These are phyloP conservation scores for Drosophila truncata DNA, from an alignment of 1,140 invertebrate genomes.

Conservation along the genomic window DNA sequence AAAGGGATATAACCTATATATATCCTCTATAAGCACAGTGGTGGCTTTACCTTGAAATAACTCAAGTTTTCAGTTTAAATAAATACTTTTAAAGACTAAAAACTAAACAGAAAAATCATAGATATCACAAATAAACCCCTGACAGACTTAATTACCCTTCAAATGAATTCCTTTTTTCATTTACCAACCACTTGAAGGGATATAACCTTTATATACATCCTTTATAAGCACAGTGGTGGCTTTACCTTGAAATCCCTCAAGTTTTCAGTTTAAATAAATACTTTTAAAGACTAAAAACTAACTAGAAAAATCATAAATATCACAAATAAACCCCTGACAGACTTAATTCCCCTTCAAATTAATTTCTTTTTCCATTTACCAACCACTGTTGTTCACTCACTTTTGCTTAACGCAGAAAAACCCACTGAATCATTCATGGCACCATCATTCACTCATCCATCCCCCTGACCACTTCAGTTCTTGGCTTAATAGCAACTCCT, in stretches of 20 bases:
- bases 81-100: too few species aligned
- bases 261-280: too few species aligned
- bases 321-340: not conserved
- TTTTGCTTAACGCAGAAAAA: constrained; percentile 11
- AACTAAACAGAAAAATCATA: too few species aligned
- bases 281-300: not conserved
- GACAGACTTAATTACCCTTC: too few species aligned
- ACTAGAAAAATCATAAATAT: not conserved
- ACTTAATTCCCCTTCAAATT: constrained; percentile 37
- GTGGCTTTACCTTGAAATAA: not conserved
- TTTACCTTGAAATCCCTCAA: not conserved
- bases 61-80: not conserved
- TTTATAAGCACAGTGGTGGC: not conserved
- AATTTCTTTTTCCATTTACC: not conserved
- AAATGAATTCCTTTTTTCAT: constrained; percentile 14
- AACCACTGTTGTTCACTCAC: constrained; percentile 4
- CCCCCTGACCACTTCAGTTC: not conserved
- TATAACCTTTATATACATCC: not conserved
- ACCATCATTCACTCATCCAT: constrained; percentile 14
- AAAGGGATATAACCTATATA: not conserved
- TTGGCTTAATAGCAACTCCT: constrained; percentile 10
- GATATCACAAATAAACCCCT: too few species aligned
- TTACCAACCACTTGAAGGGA: not conserved
- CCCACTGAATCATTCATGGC: constrained; percentile 49
- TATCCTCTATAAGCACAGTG: not conserved